These are phyloP conservation scores for Gymnogyps californianus DNA, from an alignment of 2,113 vertebrate genomes.

Conservation along the genomic window DNA sequence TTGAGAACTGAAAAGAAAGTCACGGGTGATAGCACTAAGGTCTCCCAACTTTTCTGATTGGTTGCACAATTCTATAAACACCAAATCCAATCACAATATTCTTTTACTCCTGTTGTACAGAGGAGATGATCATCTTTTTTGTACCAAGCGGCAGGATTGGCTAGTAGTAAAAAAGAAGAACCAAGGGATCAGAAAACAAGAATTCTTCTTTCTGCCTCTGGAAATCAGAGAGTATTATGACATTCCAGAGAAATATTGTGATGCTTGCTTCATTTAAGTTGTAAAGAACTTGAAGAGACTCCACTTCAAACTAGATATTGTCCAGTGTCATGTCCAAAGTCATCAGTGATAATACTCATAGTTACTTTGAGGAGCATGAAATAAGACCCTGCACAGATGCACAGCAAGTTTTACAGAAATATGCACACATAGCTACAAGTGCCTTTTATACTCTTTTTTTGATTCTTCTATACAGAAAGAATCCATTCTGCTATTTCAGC, in stretches of 20 bases:
- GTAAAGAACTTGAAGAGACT: neutral
- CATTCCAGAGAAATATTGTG: neutral
- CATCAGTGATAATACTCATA: neutral
- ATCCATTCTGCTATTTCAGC: conserved; percentile 5
- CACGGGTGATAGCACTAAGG: neutral
- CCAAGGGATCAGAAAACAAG: neutral
- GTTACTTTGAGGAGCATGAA: neutral
- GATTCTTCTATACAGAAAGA: neutral
- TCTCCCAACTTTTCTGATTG: neutral
- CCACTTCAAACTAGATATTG: neutral
- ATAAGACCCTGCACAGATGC: neutral
- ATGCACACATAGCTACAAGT: neutral
- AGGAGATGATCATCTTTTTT: neutral
- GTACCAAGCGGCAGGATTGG: neutral
- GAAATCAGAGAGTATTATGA: neutral
- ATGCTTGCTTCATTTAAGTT: neutral
- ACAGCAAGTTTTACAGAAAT: neutral
- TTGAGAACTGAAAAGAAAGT: neutral
- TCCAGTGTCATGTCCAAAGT: neutral
- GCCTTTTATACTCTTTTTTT: neutral
- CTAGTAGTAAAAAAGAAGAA: neutral
- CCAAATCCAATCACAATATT: neutral
- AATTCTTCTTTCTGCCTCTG: neutral
- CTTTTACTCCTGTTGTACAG: neutral
- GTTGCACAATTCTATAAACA: neutral